Conservation (phyloP, 1,140 invertebrate species). For the Drosophila novamexicana region DNA sequence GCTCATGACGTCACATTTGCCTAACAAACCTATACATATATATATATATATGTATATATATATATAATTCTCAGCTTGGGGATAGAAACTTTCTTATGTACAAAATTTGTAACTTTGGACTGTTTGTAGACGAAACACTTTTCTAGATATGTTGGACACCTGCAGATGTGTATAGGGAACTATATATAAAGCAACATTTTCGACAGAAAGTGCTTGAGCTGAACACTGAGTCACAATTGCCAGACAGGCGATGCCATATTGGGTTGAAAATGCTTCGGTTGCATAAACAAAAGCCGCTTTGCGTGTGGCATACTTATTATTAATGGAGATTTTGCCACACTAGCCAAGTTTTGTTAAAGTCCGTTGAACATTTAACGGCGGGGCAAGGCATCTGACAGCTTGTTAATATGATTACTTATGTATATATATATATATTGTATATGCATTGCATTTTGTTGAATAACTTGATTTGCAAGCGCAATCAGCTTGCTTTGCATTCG, state of each 20-base stretch:
- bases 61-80: no score
- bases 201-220: no score
- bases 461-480: slow-evolving; percentile 72
- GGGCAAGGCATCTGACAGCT: no score
- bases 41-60: no score
- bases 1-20: no score
- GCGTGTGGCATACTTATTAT: slow-evolving; percentile 38
- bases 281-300: slow-evolving; percentile 35
- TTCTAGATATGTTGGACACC: no score
- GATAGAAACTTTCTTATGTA: no score
- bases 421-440: background rate
- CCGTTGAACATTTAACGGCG: slow-evolving; percentile 3
- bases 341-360: slow-evolving; percentile 8
- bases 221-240: slow-evolving; percentile 4
- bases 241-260: slow-evolving; percentile 12
- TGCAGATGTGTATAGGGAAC: no score
- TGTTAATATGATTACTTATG: background rate
- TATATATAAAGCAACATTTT: no score
- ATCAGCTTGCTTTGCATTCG: slow-evolving; percentile 10
- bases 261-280: slow-evolving; percentile 11
- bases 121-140: no score
- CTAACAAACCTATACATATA: no score
- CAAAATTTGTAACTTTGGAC: no score
- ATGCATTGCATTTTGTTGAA: slow-evolving; percentile 44
- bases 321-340: slow-evolving; percentile 13